A percentile compares a stretch with the other conserved stretches of the same genome.
These are phyloP conservation scores for Rhagonycha fulva DNA, from an alignment of 2,888 invertebrate species.

Conservation along the genomic window DNA sequence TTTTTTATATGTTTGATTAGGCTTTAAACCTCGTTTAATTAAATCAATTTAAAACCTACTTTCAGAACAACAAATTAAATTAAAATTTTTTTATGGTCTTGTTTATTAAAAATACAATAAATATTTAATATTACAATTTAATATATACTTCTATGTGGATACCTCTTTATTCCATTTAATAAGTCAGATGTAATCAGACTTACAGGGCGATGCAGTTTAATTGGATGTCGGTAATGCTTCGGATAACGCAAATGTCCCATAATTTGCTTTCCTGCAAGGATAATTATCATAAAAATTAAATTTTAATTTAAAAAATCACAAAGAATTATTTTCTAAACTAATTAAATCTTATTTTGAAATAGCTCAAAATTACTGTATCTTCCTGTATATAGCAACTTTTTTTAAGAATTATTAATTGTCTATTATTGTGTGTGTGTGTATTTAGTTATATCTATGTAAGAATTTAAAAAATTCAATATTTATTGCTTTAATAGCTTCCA, in stretches of 20 bases:
- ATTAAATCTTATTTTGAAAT: no score
- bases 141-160: neutral
- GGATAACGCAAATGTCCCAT: constrained; percentile 41
- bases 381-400: no score
- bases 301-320: neutral
- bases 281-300: neutral
- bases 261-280: neutral
- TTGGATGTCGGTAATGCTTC: constrained; percentile 43
- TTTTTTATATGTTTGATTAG: neutral
- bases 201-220: constrained; percentile 45
- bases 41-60: neutral
- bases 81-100: neutral
- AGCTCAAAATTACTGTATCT: no score
- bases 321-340: no score
- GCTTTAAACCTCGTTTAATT: neutral
- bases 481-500: neutral
- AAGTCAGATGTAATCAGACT: constrained; percentile 46
- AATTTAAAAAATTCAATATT: neutral
- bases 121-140: neutral
- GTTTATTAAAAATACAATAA: neutral
- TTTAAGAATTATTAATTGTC: no score
- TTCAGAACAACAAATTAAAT: neutral
- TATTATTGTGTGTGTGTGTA: neutral
- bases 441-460: neutral
- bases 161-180: constrained; percentile 29